Evolutionary conservation across 2,888 invertebrate species (phyloP).

Genomic region (Nomada fucata): DNA sequence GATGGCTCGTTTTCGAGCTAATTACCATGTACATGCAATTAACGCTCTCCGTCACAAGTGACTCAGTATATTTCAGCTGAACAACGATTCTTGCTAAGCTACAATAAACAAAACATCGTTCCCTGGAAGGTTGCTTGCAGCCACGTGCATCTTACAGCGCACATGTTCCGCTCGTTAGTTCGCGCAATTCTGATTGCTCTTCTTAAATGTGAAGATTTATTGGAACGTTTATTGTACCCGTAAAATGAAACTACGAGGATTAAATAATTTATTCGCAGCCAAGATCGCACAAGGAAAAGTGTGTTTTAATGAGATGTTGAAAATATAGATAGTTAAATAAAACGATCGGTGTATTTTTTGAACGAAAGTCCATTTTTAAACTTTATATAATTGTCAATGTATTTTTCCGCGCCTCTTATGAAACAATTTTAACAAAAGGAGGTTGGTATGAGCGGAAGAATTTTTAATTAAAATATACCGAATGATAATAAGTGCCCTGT

Average conservation of each 20-base stretch:
- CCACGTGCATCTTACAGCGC: constrained; percentile 1
- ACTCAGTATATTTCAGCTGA: neutral
- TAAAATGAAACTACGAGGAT: neutral
- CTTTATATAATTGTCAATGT: no score
- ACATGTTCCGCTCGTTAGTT: neutral
- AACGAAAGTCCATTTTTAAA: no score
- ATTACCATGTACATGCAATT: constrained; percentile 41
- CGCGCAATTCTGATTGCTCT: neutral
- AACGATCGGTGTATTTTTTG: neutral
- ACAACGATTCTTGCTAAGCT: neutral
- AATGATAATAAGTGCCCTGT: neutral
- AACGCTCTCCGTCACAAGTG: neutral
- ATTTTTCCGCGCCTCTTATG: neutral
- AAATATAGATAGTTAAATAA: neutral
- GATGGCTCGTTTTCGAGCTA: neutral
- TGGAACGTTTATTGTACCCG: neutral
- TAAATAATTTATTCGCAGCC: neutral
- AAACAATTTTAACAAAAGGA: neutral
- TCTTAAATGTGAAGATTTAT: constrained; percentile 1
- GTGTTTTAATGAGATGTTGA: neutral
- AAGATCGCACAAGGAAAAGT: neutral
- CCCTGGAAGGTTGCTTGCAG: neutral
- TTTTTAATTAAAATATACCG: neutral
- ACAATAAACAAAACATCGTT: constrained; percentile 9
- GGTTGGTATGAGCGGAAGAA: neutral